Evolutionary conservation across 2,113 vertebrate species (phyloP), one percentile per base, ranked within the genome.

Genomic region (Macrotis lagotis): DNA sequence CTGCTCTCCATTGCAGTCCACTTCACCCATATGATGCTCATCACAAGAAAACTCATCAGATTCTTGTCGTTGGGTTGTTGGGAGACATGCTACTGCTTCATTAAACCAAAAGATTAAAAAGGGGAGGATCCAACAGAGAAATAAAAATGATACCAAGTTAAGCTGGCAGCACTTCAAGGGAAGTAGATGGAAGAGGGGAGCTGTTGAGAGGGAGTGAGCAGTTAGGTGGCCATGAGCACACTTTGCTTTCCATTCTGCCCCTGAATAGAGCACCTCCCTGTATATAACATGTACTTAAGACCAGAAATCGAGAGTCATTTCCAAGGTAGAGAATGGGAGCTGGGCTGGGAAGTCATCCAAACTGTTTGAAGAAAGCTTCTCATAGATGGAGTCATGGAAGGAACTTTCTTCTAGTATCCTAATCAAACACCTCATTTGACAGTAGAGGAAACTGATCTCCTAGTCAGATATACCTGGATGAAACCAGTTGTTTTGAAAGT

Each of bases 31-130:
- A 1, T 49, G 47, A 5, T 7, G 11, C 83, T 52, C 2, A 0
- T 8, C 2, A 12, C 8, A 47, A n/a, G 0, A 0, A 26, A 9
- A 97, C 97, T 98, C 95, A 98, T 97, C 5, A 96, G 96, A 90
- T 1, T 97, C 88, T 94, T 0, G 51, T 90, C 97, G 31, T 95
- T 11, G 91, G 59, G 0, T 52, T 95, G n/a, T n/a, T 25, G 51
- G 88, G 50, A 44, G 93, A 95, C 97, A 98, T 98, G 25, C 88
- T 48, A 66, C 8, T 89, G 49, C 94, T 12, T 25, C 89, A 19
- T 51, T 0, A 19, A 74, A 5, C 16, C n/a, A 44, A 83, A 44
- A 44, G 19, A 66, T 94, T 90, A 74, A 44, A 19, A 48, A 8
- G 55, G 37, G 25, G 3, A 50, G 6, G 90, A 26, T 52, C 55